A percentile compares a stretch with the other conserved stretches of the same genome.
Conservation (phyloP, 2,113 vertebrate genomes). For the Ochotona curzoniae region DNA sequence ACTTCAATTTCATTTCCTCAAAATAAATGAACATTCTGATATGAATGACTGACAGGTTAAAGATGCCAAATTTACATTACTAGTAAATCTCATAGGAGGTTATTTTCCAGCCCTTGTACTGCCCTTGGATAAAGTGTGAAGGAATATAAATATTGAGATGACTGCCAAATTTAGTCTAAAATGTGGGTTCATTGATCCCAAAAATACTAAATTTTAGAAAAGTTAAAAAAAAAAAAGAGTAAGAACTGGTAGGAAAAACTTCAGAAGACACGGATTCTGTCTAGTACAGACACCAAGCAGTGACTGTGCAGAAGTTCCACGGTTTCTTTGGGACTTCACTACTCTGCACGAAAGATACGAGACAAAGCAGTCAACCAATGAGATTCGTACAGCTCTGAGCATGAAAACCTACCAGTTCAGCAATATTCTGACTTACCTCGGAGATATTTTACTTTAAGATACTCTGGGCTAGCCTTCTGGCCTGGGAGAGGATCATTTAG, state of each 20-base stretch:
- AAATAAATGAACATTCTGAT: background rate
- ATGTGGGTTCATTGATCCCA: background rate
- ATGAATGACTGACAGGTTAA: background rate
- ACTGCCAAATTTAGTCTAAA: background rate
- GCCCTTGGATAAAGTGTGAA: background rate
- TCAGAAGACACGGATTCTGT: background rate
- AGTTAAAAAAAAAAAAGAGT: background rate
- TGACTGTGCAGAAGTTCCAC: background rate
- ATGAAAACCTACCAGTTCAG: fast-evolving
- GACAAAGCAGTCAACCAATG: background rate
- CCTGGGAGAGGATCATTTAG: conserved; percentile 96
- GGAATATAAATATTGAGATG: background rate
- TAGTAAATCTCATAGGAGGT: background rate
- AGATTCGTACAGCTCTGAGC: background rate
- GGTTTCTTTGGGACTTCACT: background rate
- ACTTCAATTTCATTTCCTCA: background rate
- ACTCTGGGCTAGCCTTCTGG: conserved; percentile 98
- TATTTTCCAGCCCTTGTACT: background rate
- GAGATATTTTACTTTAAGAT: conserved; percentile 98
- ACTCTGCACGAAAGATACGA: fast-evolving
- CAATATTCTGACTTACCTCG: conserved; percentile 88
- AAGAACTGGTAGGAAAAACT: background rate
- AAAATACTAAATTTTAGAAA: conserved; percentile 3
- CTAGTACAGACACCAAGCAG: background rate
- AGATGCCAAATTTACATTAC: background rate